Percentiles rank a stretch among this genome's conserved stretches.
Conservation (phyloP, 1,140 invertebrate species). For the Ephestia elutella region DNA sequence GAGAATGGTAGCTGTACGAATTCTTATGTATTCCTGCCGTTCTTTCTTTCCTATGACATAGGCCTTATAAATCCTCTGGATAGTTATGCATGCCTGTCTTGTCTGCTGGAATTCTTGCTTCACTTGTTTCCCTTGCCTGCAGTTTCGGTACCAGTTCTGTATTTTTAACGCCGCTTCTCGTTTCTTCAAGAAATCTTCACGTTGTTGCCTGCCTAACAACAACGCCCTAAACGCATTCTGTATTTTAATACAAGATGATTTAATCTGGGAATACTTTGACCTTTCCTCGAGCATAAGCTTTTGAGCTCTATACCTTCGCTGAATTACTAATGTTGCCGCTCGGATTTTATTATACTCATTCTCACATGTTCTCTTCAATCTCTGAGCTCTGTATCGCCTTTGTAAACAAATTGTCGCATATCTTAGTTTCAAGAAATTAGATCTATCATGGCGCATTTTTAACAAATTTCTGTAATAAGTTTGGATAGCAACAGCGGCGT, state of each 20-base stretch:
- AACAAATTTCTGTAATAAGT: slow-evolving; percentile 37
- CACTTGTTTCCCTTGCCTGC: slow-evolving; percentile 35
- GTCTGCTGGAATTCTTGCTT: slow-evolving; percentile 29
- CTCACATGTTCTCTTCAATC: slow-evolving; percentile 32
- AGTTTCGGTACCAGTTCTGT: slow-evolving; percentile 65
- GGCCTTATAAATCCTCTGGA: slow-evolving; percentile 58
- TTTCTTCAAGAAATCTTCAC: slow-evolving; percentile 35
- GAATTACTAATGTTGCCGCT: slow-evolving; percentile 40
- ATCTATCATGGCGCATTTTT: slow-evolving; percentile 32
- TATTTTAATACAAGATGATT: slow-evolving; percentile 35
- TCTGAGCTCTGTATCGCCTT: slow-evolving; percentile 45
- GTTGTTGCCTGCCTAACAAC: slow-evolving; percentile 36
- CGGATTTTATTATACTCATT: slow-evolving; percentile 35
- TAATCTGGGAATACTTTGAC: slow-evolving; percentile 39
- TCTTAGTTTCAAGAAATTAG: slow-evolving; percentile 34
- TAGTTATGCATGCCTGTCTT: slow-evolving; percentile 39
- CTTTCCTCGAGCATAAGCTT: slow-evolving; percentile 49
- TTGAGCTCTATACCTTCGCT: slow-evolving; percentile 50
- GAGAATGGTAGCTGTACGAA: slow-evolving; percentile 42
- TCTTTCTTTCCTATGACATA: slow-evolving; percentile 36
- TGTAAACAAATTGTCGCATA: slow-evolving; percentile 42
- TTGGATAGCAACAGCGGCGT: slow-evolving; percentile 38
- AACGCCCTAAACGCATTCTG: slow-evolving; percentile 56
- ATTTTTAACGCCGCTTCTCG: slow-evolving; percentile 50
- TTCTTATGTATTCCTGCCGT: slow-evolving; percentile 35